phyloP scores from a whole-genome alignment of 2,113 vertebrate species.

The Colinus virginianus region DNA sequence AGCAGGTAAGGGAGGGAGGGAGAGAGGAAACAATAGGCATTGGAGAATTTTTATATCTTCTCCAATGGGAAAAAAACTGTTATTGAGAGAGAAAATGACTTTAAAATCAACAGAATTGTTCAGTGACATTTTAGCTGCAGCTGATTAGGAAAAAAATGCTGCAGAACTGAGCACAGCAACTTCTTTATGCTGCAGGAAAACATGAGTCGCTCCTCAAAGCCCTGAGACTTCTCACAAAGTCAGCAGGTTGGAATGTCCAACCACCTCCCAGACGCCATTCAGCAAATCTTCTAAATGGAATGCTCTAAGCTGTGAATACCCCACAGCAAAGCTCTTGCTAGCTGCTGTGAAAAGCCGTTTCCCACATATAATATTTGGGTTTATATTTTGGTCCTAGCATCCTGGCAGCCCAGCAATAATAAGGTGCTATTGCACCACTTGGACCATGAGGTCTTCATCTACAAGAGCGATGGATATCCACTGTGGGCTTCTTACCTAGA shows the following conservation, averaged over 20 bases:
- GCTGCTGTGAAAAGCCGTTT: background rate
- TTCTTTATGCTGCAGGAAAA: slow-evolving; percentile 11
- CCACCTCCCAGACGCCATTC: background rate
- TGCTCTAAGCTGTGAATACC: background rate
- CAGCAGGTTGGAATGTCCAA: background rate
- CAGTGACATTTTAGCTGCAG: slow-evolving; percentile 1
- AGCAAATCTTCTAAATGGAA: background rate
- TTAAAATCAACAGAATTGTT: background rate
- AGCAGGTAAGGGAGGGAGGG: background rate
- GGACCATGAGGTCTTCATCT: background rate
- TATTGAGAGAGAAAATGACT: slow-evolving; percentile 24
- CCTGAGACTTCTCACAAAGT: background rate
- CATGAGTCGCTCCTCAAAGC: background rate
- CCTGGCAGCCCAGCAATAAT: background rate
- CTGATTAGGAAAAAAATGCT: slow-evolving; percentile 21
- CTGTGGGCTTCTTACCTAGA: background rate
- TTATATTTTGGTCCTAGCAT: background rate
- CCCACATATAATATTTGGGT: background rate
- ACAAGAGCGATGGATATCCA: background rate
- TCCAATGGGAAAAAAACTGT: background rate
- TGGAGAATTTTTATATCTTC: background rate
- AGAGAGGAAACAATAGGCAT: background rate
- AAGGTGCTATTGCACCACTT: fast-evolving
- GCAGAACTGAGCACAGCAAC: background rate
- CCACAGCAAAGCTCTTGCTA: background rate